Evolutionary conservation across 2,888 invertebrate species (phyloP).

Genomic region (Campoplex capitator): DNA sequence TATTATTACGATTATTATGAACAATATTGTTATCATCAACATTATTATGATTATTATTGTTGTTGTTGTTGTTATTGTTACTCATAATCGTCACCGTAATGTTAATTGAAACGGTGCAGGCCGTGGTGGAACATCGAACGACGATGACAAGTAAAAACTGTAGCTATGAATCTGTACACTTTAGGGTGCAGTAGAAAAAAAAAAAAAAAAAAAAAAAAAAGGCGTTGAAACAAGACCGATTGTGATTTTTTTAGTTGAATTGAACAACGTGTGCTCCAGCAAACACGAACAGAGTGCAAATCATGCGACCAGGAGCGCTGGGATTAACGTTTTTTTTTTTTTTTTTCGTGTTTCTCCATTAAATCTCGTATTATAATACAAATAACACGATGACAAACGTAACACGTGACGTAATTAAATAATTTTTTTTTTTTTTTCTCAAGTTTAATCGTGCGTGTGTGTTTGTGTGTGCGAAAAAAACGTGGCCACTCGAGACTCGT

Average conservation of each 20-base stretch:
- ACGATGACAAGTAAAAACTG: slow-evolving; percentile 26
- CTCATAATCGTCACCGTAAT: slow-evolving; percentile 25
- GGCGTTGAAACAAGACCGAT: slow-evolving; percentile 15
- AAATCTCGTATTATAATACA: slow-evolving; percentile 45
- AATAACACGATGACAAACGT: slow-evolving; percentile 54
- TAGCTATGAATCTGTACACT: not conserved
- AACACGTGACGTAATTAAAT: not conserved
- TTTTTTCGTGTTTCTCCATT: slow-evolving; percentile 4
- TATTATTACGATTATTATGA: slow-evolving; percentile 27
- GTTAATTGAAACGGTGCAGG: slow-evolving; percentile 7
- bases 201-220: slow-evolving; percentile 2
- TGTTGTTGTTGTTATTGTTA: not conserved
- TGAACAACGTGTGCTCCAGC: not conserved
- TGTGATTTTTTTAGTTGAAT: not conserved
- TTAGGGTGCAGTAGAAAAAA: slow-evolving; percentile 12
- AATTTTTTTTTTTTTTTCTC: not conserved
- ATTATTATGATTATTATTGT: not conserved
- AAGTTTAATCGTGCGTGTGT: slow-evolving; percentile 4
- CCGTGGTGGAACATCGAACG: slow-evolving; percentile 36
- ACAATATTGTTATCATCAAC: not conserved
- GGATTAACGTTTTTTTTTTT: slow-evolving; percentile 58
- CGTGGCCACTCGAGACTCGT: slow-evolving; percentile 39
- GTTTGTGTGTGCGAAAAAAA: slow-evolving; percentile 15
- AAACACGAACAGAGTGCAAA: slow-evolving; percentile 76
- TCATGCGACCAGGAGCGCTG: slow-evolving; percentile 74